Conservation (phyloP, 2,797 vertebrate genomes). For the Florisuga fusca region DNA sequence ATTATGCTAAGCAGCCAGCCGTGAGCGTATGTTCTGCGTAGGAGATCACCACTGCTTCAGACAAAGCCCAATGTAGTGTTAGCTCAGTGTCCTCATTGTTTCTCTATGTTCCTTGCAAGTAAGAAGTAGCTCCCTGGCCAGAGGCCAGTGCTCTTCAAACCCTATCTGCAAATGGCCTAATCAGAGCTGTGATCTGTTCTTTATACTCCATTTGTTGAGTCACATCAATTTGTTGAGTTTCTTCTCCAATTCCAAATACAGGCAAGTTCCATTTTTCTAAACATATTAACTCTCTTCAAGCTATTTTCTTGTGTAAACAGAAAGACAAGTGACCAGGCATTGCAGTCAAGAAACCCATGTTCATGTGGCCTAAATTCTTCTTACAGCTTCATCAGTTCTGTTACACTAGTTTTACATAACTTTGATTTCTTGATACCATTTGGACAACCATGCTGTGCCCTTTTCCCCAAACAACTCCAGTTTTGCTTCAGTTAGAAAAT, state of each 20-base stretch:
- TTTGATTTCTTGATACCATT: neutral
- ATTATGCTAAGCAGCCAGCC: neutral
- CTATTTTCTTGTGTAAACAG: constrained; percentile 46
- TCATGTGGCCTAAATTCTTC: neutral
- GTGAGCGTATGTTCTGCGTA: fast-evolving
- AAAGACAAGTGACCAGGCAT: constrained; percentile 1
- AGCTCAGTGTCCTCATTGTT: neutral
- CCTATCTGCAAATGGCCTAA: constrained; percentile 18
- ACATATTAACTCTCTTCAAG: constrained; percentile 22
- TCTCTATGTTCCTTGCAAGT: neutral
- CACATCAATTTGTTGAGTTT: constrained; percentile 65
- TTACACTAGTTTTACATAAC: neutral
- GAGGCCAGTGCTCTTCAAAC: constrained; percentile 37
- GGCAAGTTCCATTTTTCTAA: neutral
- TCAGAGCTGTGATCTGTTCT: constrained; percentile 31
- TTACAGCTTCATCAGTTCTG: neutral
- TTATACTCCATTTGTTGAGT: constrained; percentile 60
- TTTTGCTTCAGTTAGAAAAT: neutral
- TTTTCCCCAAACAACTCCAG: neutral
- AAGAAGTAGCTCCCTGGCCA: constrained; percentile 31
- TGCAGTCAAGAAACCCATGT: neutral
- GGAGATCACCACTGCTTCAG: neutral
- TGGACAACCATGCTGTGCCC: neutral
- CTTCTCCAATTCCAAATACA: constrained; percentile 28
- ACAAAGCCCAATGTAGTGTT: neutral